Percentiles rank a stretch among this genome's conserved stretches.
Conservation (phyloP, 2,113 vertebrate genomes). For the Heterotilapia buettikoferi region DNA sequence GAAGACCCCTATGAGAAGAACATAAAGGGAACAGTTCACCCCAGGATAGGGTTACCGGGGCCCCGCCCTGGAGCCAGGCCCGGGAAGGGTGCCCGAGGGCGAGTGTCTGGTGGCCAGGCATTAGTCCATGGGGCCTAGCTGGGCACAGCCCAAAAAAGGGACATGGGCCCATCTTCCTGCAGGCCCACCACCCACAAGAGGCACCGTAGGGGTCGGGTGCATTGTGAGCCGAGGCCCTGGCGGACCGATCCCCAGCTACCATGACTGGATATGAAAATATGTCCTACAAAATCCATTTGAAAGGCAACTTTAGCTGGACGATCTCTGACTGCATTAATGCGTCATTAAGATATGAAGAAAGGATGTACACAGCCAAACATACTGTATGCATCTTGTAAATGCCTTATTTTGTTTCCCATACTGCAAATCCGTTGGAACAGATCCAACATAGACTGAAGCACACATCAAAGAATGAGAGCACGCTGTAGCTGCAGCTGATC, state of each 20-base stretch:
- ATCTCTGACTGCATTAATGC: neutral
- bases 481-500: neutral
- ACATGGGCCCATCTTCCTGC: neutral
- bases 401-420: neutral
- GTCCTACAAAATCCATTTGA: too few relatives aligned
- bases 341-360: neutral
- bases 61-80: too few relatives aligned
- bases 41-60: neutral
- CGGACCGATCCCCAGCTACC: too few relatives aligned
- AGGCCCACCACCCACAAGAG: neutral
- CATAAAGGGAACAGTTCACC: neutral
- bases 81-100: fast-evolving
- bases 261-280: too few relatives aligned
- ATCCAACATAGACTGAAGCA: neutral
- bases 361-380: neutral
- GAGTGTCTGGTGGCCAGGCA: neutral
- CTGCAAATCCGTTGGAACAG: neutral
- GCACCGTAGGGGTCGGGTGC: neutral
- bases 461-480: neutral
- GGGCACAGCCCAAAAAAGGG: neutral
- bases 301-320: neutral
- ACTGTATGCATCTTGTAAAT: neutral
- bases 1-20: neutral
- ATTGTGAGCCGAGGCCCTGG: too few relatives aligned
- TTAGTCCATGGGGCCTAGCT: neutral